phyloP scores from a whole-genome alignment of 2,113 vertebrate genomes.

The Lucifuga dentata region DNA sequence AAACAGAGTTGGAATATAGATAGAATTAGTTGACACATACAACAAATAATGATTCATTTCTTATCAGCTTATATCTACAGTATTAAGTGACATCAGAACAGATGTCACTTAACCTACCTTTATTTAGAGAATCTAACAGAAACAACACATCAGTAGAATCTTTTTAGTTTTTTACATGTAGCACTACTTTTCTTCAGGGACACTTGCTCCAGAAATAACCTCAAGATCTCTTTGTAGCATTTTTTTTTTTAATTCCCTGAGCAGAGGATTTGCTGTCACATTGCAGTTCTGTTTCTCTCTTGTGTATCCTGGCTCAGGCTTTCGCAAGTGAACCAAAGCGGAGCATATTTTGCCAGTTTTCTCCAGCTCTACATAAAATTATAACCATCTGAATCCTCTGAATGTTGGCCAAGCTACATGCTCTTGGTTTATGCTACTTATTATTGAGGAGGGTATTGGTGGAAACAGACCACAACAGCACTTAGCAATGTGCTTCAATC shows the following conservation, averaged over 20 bases:
- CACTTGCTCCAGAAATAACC: conserved; percentile 41
- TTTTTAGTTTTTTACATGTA: conserved; percentile 1
- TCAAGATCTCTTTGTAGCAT: conserved; percentile 23
- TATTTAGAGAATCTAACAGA: too few relatives aligned
- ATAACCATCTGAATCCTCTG: conserved; percentile 63
- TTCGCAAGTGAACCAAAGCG: background rate
- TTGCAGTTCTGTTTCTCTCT: conserved; percentile 32
- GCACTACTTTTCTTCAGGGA: background rate
- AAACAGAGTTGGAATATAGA: too few relatives aligned
- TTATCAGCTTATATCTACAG: background rate
- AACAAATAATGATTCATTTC: background rate
- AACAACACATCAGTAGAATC: background rate
- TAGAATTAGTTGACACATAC: too few relatives aligned
- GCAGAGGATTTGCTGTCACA: conserved; percentile 46
- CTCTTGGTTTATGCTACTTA: conserved; percentile 40
- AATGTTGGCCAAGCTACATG: conserved; percentile 35
- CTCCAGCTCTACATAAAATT: conserved; percentile 45
- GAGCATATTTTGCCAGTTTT: conserved; percentile 42
- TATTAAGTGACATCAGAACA: too few relatives aligned
- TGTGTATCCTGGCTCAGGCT: conserved; percentile 52
- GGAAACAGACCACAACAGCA: conserved; percentile 41
- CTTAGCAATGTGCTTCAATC: conserved; percentile 56
- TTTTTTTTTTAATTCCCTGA: conserved; percentile 17
- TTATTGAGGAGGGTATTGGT: conserved; percentile 38
- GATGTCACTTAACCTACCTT: too few relatives aligned